Conservation (phyloP, 2,113 vertebrate genomes). For the Ursus arctos region DNA sequence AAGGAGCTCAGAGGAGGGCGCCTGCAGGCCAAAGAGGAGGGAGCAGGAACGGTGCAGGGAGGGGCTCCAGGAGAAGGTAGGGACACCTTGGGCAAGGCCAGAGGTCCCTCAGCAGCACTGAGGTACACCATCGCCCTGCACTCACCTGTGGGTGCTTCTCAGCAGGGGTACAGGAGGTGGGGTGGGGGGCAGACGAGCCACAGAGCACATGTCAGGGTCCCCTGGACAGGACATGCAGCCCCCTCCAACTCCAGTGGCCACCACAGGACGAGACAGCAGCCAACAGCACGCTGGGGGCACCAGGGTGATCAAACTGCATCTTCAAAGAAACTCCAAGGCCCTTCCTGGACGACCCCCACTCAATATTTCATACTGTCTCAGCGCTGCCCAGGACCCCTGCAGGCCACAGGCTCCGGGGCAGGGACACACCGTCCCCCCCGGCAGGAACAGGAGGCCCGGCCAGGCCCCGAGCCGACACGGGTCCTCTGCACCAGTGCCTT, state of each 20-base stretch:
- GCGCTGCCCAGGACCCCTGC: not conserved
- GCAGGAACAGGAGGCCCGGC: no score
- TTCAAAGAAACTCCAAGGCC: not conserved
- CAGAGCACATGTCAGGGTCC: rapidly evolving
- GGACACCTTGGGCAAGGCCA: no score
- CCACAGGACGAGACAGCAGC: not conserved
- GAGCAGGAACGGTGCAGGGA: rapidly evolving
- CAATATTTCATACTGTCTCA: rapidly evolving
- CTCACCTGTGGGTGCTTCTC: not conserved
- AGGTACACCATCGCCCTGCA: not conserved
- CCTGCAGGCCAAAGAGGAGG: not conserved
- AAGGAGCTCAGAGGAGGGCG: not conserved
- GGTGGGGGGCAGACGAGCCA: not conserved
- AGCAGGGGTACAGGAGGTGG: no score
- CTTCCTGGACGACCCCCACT: not conserved
- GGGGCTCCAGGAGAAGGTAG: not conserved
- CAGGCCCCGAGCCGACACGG: rapidly evolving
- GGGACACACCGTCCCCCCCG: not conserved
- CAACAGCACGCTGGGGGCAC: rapidly evolving
- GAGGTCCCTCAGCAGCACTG: not conserved
- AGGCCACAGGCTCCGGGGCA: not conserved
- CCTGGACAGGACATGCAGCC: no score
- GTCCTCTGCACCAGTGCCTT: not conserved
- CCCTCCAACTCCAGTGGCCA: not conserved
- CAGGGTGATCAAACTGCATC: not conserved